These are phyloP conservation scores for Rafetus swinhoei DNA, from an alignment of 2,113 vertebrate genomes.

Conservation along the genomic window DNA sequence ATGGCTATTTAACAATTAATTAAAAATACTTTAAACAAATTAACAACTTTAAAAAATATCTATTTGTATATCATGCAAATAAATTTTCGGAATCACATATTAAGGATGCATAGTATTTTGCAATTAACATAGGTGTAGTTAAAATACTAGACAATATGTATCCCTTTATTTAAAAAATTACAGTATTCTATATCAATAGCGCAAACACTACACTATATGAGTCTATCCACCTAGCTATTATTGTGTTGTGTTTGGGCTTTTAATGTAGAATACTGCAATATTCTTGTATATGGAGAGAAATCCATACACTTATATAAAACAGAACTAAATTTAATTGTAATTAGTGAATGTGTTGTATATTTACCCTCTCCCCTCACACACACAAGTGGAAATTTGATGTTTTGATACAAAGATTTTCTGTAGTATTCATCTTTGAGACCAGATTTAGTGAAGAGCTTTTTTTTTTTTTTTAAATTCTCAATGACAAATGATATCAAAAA, in stretches of 20 bases:
- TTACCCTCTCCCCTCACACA: neutral
- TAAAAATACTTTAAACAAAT: neutral
- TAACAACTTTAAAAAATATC: neutral
- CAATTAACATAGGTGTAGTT: neutral
- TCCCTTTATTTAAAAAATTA: neutral
- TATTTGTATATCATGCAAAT: neutral
- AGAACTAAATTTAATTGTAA: neutral
- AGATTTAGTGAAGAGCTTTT: neutral
- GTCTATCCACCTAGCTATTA: neutral
- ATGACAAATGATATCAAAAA: neutral
- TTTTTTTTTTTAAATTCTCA: neutral
- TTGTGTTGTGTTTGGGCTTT: neutral
- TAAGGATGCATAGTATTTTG: accelerated
- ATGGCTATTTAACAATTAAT: neutral
- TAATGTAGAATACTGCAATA: neutral
- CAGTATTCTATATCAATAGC: neutral
- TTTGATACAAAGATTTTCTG: neutral
- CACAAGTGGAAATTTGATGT: neutral
- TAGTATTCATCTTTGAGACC: neutral
- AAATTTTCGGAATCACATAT: neutral
- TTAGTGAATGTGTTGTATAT: neutral
- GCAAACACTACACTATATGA: neutral
- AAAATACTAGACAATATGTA: neutral
- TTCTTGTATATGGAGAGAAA: neutral
- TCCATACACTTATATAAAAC: neutral